Evolutionary conservation across 2,888 invertebrate species (phyloP).

Genomic region (Onthophagus sagittarius): DNA sequence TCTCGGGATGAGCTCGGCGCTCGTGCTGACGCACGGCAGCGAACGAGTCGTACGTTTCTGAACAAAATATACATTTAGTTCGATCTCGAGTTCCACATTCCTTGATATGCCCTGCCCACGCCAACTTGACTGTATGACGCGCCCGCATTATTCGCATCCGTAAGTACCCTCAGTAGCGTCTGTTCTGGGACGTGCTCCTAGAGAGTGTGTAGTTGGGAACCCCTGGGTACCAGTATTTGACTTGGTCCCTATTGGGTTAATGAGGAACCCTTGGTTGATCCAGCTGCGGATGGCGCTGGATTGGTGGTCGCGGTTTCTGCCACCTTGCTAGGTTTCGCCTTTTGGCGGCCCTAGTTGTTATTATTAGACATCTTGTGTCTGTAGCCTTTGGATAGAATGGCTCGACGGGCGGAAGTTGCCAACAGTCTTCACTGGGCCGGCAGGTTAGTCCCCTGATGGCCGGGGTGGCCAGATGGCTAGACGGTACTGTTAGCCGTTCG

Average conservation of each 20-base stretch:
- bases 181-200: neutral
- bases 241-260: neutral
- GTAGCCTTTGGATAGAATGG: neutral
- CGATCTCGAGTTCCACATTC: conserved; percentile 22
- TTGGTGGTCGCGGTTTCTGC: neutral
- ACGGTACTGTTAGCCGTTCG: neutral
- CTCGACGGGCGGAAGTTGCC: neutral
- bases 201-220: neutral
- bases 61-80: conserved; percentile 16
- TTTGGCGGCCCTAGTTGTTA: neutral
- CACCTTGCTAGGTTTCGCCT: neutral
- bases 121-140: conserved; percentile 4
- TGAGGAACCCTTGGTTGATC: neutral
- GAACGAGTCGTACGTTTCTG: neutral
- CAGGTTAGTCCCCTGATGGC: neutral
- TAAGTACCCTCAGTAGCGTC: neutral
- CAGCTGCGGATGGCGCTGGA: neutral
- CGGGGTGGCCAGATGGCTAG: neutral
- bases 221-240: neutral
- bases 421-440: neutral
- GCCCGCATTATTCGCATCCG: conserved; percentile 4
- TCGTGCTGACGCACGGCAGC: conserved; percentile 14
- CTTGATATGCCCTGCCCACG: conserved; percentile 12
- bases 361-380: neutral
- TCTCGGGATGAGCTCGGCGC: no score